These are phyloP conservation scores for Agonopterix arenella DNA, from an alignment of 2,888 invertebrate genomes.

Conservation along the genomic window DNA sequence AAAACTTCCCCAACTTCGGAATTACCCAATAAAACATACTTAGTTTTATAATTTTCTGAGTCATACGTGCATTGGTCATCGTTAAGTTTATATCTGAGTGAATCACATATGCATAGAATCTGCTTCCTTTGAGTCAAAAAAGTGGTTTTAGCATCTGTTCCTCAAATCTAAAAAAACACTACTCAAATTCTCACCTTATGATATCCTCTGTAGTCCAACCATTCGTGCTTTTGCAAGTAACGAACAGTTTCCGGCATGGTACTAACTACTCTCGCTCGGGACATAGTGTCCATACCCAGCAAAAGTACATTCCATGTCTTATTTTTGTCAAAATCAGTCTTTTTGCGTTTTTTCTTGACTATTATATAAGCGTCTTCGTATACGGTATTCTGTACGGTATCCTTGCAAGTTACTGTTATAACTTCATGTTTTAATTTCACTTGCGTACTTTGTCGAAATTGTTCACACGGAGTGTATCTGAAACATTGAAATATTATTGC, in stretches of 20 bases:
- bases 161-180: too few species aligned
- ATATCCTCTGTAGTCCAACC: constrained; percentile 14
- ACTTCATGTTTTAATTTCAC: constrained; percentile 30
- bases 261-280: constrained; percentile 10
- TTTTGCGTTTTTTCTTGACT: constrained; percentile 23
- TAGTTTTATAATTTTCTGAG: too few species aligned
- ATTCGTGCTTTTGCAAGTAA: constrained; percentile 9
- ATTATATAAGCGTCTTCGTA: constrained; percentile 40
- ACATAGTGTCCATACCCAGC: constrained; percentile 15
- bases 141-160: too few species aligned
- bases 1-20: too few species aligned
- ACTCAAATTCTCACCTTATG: constrained; percentile 17
- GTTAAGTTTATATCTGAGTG: too few species aligned
- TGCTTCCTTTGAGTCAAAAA: too few species aligned
- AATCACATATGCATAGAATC: too few species aligned
- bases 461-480: constrained; percentile 31
- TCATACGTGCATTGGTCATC: too few species aligned
- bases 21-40: too few species aligned
- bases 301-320: constrained; percentile 14
- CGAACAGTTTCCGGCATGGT: constrained; percentile 10
- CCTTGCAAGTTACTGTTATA: constrained; percentile 33
- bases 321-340: background rate
- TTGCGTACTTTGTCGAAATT: constrained; percentile 29
- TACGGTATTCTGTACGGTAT: constrained; percentile 12
- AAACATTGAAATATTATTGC: too few species aligned